Evolutionary conservation across 2,888 invertebrate genomes (phyloP).

Genomic region (Polydesmus complanatus): DNA sequence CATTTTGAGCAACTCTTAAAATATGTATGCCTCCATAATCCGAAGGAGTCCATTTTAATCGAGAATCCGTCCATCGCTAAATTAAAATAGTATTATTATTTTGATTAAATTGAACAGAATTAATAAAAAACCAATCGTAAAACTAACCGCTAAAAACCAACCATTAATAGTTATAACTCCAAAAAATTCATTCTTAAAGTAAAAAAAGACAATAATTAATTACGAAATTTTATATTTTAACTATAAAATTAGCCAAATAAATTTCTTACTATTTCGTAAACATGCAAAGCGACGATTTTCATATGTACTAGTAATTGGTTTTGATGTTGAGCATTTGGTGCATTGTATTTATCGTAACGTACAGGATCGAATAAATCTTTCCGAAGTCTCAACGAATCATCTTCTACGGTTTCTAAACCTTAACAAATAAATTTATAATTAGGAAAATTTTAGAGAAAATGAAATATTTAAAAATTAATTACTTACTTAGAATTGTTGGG

Average conservation of each 20-base stretch:
- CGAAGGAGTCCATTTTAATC: neutral
- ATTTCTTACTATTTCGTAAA: neutral
- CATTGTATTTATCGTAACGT: neutral
- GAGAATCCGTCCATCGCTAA: neutral
- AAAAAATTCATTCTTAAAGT: neutral
- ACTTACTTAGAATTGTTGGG: neutral
- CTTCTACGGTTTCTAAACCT: neutral
- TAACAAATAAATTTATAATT: neutral
- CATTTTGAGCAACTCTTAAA: neutral
- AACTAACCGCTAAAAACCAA: neutral
- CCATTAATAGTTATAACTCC: neutral
- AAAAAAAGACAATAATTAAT: neutral
- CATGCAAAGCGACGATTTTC: neutral
- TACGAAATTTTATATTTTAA: too few species aligned
- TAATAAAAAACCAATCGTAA: too few species aligned
- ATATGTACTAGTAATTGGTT: neutral
- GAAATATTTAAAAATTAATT: neutral
- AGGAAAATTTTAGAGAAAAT: neutral
- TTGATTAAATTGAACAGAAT: too few species aligned
- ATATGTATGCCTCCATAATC: neutral
- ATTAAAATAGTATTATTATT: neutral
- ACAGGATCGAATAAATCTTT: neutral
- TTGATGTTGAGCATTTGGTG: neutral
- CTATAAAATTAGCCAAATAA: neutral
- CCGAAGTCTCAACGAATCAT: neutral